Percentiles rank a stretch among this genome's conserved stretches.
Conservation (phyloP, 2,888 invertebrate genomes). For the Argyresthia goedartella region DNA sequence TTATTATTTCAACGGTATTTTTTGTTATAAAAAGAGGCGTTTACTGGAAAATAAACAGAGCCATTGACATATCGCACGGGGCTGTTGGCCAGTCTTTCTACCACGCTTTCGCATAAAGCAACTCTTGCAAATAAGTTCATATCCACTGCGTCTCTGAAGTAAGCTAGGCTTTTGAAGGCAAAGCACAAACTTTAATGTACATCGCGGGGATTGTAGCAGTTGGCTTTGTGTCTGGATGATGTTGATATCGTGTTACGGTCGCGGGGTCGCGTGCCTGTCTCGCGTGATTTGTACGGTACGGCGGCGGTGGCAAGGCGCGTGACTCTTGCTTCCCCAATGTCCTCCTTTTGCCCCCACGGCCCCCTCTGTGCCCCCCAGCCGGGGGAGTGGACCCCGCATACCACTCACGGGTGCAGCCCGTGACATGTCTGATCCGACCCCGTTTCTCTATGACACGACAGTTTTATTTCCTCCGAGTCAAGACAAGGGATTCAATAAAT, state of each 20-base stretch:
- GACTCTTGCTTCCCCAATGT: conserved; percentile 44
- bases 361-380: conserved; percentile 19
- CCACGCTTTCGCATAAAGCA: neutral
- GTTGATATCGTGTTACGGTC: conserved; percentile 22
- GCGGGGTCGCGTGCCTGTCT: conserved; percentile 47
- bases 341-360: conserved; percentile 14
- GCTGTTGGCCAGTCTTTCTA: conserved; percentile 13
- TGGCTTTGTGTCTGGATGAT: conserved; percentile 17
- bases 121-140: neutral
- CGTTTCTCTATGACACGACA: conserved; percentile 57
- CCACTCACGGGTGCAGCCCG: conserved; percentile 40
- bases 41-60: conserved; percentile 55
- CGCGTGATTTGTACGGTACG: conserved; percentile 61
- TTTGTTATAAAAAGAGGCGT: conserved; percentile 48
- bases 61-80: conserved; percentile 53
- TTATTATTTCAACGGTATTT: conserved; percentile 54
- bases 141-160: conserved; percentile 18
- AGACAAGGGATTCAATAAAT: conserved; percentile 33
- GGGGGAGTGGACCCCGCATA: conserved; percentile 51
- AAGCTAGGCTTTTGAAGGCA: too few species aligned
- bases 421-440: conserved; percentile 60
- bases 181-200: too few species aligned
- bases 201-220: conserved; percentile 12
- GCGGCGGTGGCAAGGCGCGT: conserved; percentile 35
- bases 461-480: conserved; percentile 50